Evolutionary conservation across 2,113 vertebrate species (phyloP).

Genomic region (Micronisus gabar): DNA sequence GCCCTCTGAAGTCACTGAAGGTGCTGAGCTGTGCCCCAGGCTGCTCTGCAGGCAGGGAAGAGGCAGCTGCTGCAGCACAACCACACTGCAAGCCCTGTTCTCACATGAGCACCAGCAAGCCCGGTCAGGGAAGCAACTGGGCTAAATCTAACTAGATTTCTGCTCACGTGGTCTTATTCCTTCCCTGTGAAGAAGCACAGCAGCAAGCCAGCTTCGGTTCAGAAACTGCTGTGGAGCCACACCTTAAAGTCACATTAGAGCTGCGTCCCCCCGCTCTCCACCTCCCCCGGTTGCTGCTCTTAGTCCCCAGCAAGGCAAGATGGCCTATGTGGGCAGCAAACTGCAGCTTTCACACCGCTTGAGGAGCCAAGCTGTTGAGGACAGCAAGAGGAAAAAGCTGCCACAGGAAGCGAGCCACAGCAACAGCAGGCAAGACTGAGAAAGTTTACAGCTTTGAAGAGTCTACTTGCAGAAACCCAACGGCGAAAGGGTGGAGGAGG

Average conservation of each 20-base stretch:
- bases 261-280: background rate
- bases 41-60: no score
- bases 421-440: constrained; percentile 13
- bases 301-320: background rate
- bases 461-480: background rate
- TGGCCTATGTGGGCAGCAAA: background rate
- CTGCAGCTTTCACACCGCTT: background rate
- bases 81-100: background rate
- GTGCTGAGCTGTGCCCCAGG: background rate
- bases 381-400: background rate
- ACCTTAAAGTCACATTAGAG: background rate
- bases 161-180: background rate
- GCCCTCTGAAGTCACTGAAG: background rate
- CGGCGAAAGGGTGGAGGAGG: background rate
- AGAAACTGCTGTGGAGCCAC: background rate
- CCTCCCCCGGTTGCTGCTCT: background rate
- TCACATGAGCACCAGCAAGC: background rate
- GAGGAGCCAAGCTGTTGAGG: background rate
- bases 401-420: constrained; percentile 75
- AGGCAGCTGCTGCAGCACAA: background rate
- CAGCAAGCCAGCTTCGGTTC: background rate
- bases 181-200: background rate
- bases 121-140: accelerated
- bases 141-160: background rate
- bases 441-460: background rate